Evolutionary conservation across 2,888 invertebrate genomes (phyloP).

Genomic region (Chorisops tibialis): DNA sequence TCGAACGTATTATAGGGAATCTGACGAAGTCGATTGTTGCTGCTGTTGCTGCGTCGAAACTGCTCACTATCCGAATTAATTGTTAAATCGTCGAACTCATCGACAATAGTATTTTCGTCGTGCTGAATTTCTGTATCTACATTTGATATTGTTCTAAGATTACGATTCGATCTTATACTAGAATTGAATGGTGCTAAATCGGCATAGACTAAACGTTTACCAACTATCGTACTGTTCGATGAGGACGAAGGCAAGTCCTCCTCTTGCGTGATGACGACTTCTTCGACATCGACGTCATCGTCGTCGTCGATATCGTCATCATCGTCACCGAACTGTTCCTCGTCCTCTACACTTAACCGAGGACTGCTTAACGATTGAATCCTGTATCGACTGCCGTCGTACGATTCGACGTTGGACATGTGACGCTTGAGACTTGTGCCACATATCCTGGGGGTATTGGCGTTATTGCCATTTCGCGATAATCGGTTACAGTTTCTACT

Average conservation of each 20-base stretch:
- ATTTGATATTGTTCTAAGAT: not conserved
- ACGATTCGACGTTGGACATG: constrained; percentile 39
- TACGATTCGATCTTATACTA: constrained; percentile 1
- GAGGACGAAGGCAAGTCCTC: constrained; percentile 27
- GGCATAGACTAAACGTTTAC: constrained; percentile 47
- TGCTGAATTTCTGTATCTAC: not conserved
- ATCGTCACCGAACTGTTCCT: constrained; percentile 2
- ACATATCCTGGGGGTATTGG: constrained; percentile 38
- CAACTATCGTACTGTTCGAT: constrained; percentile 39
- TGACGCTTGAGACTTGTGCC: constrained; percentile 39
- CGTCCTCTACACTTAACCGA: not conserved
- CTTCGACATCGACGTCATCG: constrained; percentile 44
- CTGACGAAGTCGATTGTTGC: not conserved
- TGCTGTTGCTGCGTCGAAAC: constrained; percentile 25
- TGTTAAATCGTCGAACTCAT: constrained; percentile 31
- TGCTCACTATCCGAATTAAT: constrained; percentile 33
- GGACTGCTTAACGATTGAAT: constrained; percentile 15
- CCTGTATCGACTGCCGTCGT: constrained; percentile 34
- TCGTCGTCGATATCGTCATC: constrained; percentile 35
- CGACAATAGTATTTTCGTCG: not conserved
- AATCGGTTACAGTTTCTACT: constrained; percentile 2
- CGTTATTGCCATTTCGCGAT: constrained; percentile 9
- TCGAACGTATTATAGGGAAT: not conserved
- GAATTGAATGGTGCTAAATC: constrained; percentile 42
- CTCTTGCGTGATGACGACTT: constrained; percentile 38